phyloP scores from a whole-genome alignment of 2,113 vertebrate genomes.

The cattle (Bos taurus) region ARS-UCD2.0 NC_037335.1:109466001-109466500 shows the following conservation, averaged over 20 bases:
- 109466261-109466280: neutral
- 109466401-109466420: neutral
- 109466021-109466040: neutral
- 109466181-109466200: neutral
- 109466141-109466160: neutral
- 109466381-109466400: neutral
- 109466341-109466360: fast-evolving
- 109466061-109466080: neutral
- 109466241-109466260: neutral
- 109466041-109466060: neutral
- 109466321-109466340: neutral
- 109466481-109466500: neutral
- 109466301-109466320: fast-evolving
- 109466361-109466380: fast-evolving
- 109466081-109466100: neutral
- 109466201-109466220: neutral
- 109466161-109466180: neutral
- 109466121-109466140: neutral
- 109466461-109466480: fast-evolving
- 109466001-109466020: neutral
- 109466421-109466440: neutral
- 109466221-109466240: neutral
- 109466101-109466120: neutral
- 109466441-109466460: neutral
- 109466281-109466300: neutral